Evolutionary conservation across 2,113 vertebrate species (phyloP).

Genomic region (Poeciliopsis prolifica): DNA sequence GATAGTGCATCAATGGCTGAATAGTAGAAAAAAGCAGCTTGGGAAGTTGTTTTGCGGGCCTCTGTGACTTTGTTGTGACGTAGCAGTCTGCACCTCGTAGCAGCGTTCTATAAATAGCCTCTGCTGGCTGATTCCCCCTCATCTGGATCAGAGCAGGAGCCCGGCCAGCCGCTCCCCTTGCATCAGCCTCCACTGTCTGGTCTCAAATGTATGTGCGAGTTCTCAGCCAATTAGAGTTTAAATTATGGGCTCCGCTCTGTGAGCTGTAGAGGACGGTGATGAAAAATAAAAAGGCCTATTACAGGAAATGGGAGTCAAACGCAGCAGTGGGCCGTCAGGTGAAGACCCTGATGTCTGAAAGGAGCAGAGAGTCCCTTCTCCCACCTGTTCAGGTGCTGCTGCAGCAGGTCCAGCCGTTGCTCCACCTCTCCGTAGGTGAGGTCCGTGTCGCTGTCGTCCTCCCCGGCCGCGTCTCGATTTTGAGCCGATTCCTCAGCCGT

Average conservation of each 20-base stretch:
- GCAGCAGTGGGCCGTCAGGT: constrained; percentile 4
- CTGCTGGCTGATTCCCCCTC: constrained; percentile 48
- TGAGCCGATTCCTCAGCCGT: constrained; percentile 75
- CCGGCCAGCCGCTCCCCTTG: constrained; percentile 16
- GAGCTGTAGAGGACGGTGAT: constrained; percentile 12
- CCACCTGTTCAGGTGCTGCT: constrained; percentile 97
- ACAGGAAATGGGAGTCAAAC: constrained; percentile 17
- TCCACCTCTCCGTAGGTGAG: constrained; percentile 95
- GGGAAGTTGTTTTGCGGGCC: neutral
- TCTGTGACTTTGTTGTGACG: neutral
- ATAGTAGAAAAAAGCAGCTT: neutral
- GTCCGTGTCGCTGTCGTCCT: constrained; percentile 92
- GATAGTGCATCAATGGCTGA: too few relatives aligned
- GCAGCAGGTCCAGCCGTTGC: constrained; percentile 93
- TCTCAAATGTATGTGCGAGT: neutral
- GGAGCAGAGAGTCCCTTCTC: neutral
- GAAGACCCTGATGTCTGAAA: neutral
- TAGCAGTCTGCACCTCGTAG: constrained; percentile 37
- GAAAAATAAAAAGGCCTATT: constrained; percentile 14
- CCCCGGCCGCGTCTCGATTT: constrained; percentile 80
- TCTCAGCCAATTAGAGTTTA: constrained; percentile 27
- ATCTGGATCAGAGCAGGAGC: constrained; percentile 49
- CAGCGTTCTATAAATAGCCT: constrained; percentile 53
- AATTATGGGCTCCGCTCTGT: neutral
- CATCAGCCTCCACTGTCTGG: constrained; percentile 14